These are phyloP conservation scores for Cataglyphis albicans DNA, from an alignment of 2,888 invertebrate species.

Conservation along the genomic window DNA sequence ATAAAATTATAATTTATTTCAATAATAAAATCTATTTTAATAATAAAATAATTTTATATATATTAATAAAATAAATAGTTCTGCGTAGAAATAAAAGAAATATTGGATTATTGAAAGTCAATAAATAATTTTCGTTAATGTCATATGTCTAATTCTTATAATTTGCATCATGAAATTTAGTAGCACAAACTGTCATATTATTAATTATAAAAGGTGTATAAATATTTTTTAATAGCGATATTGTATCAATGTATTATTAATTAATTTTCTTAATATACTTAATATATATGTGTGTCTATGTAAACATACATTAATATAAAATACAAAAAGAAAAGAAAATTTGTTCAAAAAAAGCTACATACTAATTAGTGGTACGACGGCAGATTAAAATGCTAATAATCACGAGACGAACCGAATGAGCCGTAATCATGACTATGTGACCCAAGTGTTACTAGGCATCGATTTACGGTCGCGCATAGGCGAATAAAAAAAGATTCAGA, in stretches of 20 bases:
- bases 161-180: neutral
- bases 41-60: neutral
- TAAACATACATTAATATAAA: neutral
- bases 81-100: neutral
- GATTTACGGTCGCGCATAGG: slow-evolving; percentile 11
- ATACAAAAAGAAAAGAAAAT: neutral
- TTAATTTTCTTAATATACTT: neutral
- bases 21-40: slow-evolving; percentile 3
- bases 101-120: neutral
- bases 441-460: slow-evolving; percentile 20
- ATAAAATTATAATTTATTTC: neutral
- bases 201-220: neutral
- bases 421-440: slow-evolving; percentile 32
- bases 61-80: neutral
- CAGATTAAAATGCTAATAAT: slow-evolving; percentile 17
- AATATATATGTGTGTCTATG: neutral
- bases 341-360: neutral
- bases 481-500: slow-evolving; percentile 31
- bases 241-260: neutral
- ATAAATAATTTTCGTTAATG: neutral
- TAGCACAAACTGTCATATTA: neutral
- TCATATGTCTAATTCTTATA: neutral
- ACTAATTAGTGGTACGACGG: slow-evolving; percentile 2
- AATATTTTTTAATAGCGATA: neutral
- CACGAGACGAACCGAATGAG: neutral